Evolutionary conservation across 1,140 invertebrate genomes (phyloP), one percentile per base, ranked within the genome.

Genomic region (Brachionus calyciflorus): DNA sequence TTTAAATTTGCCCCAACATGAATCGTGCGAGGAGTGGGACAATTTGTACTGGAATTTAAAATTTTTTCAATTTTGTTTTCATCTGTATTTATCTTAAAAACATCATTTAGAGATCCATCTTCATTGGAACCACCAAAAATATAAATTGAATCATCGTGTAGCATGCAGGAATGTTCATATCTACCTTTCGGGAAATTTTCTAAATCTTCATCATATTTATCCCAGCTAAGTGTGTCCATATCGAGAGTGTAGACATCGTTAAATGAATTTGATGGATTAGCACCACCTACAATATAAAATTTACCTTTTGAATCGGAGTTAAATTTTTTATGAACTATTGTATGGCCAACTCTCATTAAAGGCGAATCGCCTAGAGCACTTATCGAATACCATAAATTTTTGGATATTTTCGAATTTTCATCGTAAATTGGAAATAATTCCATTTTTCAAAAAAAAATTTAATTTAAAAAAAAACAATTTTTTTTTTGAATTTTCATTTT

Each of bases 121-220:
- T 82, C 80, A 77, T 84, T 81, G 5, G 84, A 84, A 9, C 84
- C 84, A 55, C 82, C 85, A 76, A 86, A 85, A 5, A 85, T 78
- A 60, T 81, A 84, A 48, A 85, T 81, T 51, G 80, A 78, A 78
- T 85, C 84, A 77, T 85, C 83, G 73, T 85, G 84, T 3, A 80
- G 55, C 53, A 84, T 81, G 44, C 24, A 40, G n/a, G 63, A 55
- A 17, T 55, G 30, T 28, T 77, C 46, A n/a, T 53, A 69, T 40
- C 37, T 40, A 0, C 60, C 48, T 55, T 53, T 41, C 5, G 26
- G 9, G 55, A 44, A 57, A 53, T 57, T 53, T 28, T 57, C 49
- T 14, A 14, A 19, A 26, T 49, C 26, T 44, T 37, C 77, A 40
- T 82, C 81, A n/a, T 81, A 78, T 14, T 80, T 80, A 75, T 84